Base-by-base conservation (phyloP, 2,888 invertebrate genomes). In the Cristatella mucedo region DNA sequence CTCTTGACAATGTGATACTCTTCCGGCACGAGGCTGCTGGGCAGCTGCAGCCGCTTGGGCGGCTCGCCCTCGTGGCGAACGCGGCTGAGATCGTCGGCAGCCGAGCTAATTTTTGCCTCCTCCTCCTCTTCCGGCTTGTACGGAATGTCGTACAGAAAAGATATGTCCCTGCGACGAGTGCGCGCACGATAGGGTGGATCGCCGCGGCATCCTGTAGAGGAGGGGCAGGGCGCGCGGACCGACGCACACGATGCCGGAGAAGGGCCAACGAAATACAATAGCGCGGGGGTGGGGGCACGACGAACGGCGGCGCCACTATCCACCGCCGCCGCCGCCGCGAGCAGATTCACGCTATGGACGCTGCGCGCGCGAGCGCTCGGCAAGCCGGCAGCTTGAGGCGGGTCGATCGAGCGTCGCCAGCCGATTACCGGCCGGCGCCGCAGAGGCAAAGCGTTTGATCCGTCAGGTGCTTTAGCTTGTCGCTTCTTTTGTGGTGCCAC, bases 1-100 rank as follows among this genome's bases (percentile, higher is more conserved):
- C 59, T 63, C 46, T 60, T 62, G 11, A 65, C 60, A 37, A 65
- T 52, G 41, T 64, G 63, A 42, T 61, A 65, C 44, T 65, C 65
- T 3, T 60, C 59, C 3, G 65, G 64, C 13, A 64, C 53, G 15
- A 65, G 47, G 1, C 61, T 59, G 40, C 62, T 61, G 5, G 64
- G 61, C n/a, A 65, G 46, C 31, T 57, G 53, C 4, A 61, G 42
- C 2, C 46, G 50, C 59, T 61, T 46, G n/a, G 29, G 24, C 31
- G 13, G 4, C 4, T 21, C n/a, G 15, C 22, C 34, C 6, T 21
- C 33, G 6, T 38, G 21, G 11, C 38, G 13, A 16, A 21, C 13
- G 11, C 19, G 21, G 4, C 21, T 20, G 3, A 13, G 13, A 31
- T 38, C 38, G 21, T 39, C 15, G 38, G 37, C 26, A 42, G 38